Evolutionary conservation across 2,888 invertebrate species (phyloP), one percentile per base, ranked within the genome.

Genomic region (Acronicta leporina): DNA sequence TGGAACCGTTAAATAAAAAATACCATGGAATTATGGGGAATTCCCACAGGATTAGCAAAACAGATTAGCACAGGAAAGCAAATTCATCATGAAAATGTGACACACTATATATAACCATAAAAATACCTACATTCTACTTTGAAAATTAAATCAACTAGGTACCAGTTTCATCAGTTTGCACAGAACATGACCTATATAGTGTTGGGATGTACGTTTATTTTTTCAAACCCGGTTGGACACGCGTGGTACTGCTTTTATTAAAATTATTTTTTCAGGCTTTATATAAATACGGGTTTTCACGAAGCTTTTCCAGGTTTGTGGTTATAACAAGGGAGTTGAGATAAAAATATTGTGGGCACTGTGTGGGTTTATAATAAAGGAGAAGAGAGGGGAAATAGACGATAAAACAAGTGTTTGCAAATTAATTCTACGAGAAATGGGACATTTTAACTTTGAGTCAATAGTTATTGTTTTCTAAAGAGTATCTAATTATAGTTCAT

Each of bases 251-350:
- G 42, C 33, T 61, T 71, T 66, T 73, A 57, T 58, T 35, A 44
- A 48, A 54, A 52, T 43, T 62, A 73, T 75, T 71, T 48, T 59
- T 25, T 47, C 6, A 27, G 11, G 42, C 43, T 45, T 59, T 46
- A 43, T 51, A 44, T 14, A 67, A 67, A 73, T 55, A 73, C 41
- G n/a, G 48, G 55, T 51, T 57, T 59, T 51, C 35, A 54, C 54
- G 15, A 44, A 42, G 43, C 33, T 50, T 40, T 49, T 1, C 40
- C n/a, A n/a, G 44, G 48, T 58, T 75, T 58, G 70, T 57, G 35
- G 40, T 60, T 71, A 57, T 58, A 55, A 53, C 44, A 13, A 51
- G 45, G 15, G 35, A 44, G 38, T 11, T 72, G 40, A 42, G 8
- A 16, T 1, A 16, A 16, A 15, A 30, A 14, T 10, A n/a, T n/a